Conservation (phyloP, 2,113 vertebrate genomes). For the Azemiops feae region DNA sequence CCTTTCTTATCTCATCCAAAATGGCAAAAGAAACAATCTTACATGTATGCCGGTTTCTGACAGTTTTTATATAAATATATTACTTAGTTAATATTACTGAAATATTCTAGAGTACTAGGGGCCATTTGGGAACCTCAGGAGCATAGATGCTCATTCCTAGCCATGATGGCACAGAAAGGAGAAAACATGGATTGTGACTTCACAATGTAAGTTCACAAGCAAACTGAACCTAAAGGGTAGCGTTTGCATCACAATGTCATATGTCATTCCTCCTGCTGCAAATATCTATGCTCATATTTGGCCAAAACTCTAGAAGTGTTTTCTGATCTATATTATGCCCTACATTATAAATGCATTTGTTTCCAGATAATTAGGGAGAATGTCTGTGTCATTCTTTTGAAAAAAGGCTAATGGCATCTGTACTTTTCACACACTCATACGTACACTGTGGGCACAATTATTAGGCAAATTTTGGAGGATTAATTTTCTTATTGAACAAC, state of each 20-base stretch:
- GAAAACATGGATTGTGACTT: too few species aligned
- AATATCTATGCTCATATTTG: neutral
- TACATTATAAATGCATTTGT: slow-evolving; percentile 7
- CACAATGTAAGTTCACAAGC: too few species aligned
- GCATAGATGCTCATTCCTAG: too few species aligned
- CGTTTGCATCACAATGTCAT: too few species aligned
- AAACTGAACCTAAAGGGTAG: too few species aligned
- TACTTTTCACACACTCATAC: neutral
- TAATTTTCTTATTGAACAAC: too few species aligned
- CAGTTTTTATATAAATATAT: neutral
- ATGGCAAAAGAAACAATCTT: neutral
- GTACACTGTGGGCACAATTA: too few species aligned
- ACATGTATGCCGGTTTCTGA: neutral
- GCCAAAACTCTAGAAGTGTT: neutral
- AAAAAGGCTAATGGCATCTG: slow-evolving; percentile 1
- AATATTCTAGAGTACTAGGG: too few species aligned
- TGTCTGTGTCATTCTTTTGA: slow-evolving; percentile 6
- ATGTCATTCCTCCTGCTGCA: too few species aligned
- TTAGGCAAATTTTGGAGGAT: too few species aligned
- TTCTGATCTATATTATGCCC: neutral
- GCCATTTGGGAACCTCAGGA: neutral
- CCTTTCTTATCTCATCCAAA: neutral
- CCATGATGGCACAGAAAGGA: too few species aligned
- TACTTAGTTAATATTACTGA: neutral
- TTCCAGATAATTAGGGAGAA: neutral